phyloP scores from a whole-genome alignment of 2,797 vertebrate species.

The Centropyge bicolor region DNA sequence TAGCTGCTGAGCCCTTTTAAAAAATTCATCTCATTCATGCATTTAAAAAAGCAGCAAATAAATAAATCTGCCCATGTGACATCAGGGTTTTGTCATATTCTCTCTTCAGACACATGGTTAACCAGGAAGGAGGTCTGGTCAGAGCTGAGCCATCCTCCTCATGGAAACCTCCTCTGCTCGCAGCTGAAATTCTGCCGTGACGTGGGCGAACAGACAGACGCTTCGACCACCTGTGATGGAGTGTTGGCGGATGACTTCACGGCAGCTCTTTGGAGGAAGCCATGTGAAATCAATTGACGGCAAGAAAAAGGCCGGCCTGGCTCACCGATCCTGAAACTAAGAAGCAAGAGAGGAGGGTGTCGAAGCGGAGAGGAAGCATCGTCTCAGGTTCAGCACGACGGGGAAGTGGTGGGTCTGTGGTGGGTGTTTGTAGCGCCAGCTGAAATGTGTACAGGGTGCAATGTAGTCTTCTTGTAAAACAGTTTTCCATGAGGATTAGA shows the following conservation, averaged over 20 bases:
- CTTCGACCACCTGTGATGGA: slow-evolving; percentile 67
- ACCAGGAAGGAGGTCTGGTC: slow-evolving; percentile 44
- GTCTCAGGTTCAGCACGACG: slow-evolving; percentile 37
- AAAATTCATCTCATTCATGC: too few relatives aligned
- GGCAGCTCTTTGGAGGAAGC: slow-evolving; percentile 51
- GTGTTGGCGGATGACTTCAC: slow-evolving; percentile 76
- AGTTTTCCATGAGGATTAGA: slow-evolving; percentile 7
- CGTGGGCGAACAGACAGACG: slow-evolving; percentile 57
- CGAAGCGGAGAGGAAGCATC: slow-evolving; percentile 50
- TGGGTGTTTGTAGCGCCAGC: slow-evolving; percentile 44
- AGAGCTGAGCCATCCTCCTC: slow-evolving; percentile 30
- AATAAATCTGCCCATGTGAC: slow-evolving; percentile 6
- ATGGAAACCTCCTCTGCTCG: slow-evolving; percentile 58
- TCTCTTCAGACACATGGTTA: slow-evolving; percentile 32
- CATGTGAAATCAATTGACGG: slow-evolving; percentile 62
- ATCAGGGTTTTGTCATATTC: background rate
- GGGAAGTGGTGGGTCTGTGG: slow-evolving; percentile 53
- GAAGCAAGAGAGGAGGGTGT: slow-evolving; percentile 44
- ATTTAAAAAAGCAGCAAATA: background rate
- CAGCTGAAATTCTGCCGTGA: slow-evolving; percentile 31
- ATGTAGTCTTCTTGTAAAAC: slow-evolving; percentile 2
- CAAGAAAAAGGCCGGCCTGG: slow-evolving; percentile 44
- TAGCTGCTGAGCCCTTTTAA: background rate
- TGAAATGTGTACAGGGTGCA: slow-evolving; percentile 24
- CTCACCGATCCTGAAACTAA: slow-evolving; percentile 55